phyloP scores from a whole-genome alignment of 2,113 vertebrate genomes.

The Glaucidium brasilianum region DNA sequence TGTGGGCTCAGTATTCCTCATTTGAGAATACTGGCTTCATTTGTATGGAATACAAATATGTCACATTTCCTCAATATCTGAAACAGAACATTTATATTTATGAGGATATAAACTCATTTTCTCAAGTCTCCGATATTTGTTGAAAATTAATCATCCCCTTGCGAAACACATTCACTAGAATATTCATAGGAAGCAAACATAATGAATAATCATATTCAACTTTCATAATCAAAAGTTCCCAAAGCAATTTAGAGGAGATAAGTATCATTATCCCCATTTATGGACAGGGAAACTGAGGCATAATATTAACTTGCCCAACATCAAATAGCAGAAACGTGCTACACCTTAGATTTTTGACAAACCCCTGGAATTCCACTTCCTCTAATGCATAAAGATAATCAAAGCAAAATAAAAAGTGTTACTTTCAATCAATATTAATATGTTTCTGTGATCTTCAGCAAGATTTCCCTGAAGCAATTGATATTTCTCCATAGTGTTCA shows the following conservation, averaged over 20 bases:
- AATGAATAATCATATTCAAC: conserved; percentile 54
- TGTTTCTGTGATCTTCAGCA: not conserved
- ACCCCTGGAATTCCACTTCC: not conserved
- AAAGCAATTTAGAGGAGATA: conserved; percentile 45
- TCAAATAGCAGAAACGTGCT: not conserved
- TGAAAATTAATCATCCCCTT: conserved; percentile 67
- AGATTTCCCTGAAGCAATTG: not conserved
- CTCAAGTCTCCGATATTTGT: conserved; percentile 58
- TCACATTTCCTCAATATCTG: conserved; percentile 38
- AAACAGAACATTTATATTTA: conserved; percentile 68
- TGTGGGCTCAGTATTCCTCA: conserved; percentile 3
- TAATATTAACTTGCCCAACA: not conserved
- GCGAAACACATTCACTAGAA: conserved; percentile 52
- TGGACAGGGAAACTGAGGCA: conserved; percentile 29
- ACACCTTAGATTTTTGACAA: not conserved
- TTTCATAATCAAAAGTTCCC: conserved; percentile 51
- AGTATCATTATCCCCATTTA: conserved; percentile 24
- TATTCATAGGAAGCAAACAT: conserved; percentile 67
- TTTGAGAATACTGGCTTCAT: conserved; percentile 10
- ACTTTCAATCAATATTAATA: not conserved
- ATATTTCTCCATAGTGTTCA: not conserved
- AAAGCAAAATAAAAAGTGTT: not conserved
- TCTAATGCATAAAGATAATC: not conserved
- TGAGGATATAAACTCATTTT: conserved; percentile 61
- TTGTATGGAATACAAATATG: conserved; percentile 42